phyloP scores from a whole-genome alignment of 2,797 vertebrate species.

The Otus scops region DNA sequence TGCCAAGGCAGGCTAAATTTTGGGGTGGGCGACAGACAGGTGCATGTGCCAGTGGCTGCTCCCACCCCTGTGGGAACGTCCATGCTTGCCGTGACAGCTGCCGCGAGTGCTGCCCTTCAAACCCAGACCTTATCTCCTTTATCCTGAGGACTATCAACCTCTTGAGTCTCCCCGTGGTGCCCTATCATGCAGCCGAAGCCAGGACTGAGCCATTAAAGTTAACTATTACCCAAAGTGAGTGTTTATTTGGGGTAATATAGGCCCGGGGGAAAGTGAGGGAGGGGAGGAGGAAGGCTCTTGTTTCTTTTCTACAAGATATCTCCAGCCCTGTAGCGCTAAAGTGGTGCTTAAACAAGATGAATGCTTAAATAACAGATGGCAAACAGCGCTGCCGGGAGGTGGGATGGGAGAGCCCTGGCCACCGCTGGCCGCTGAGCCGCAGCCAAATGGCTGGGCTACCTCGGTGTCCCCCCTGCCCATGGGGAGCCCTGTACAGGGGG shows the following conservation, averaged over 20 bases:
- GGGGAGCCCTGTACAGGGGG: not conserved
- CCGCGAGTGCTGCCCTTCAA: slow-evolving; percentile 24
- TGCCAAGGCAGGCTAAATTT: not conserved
- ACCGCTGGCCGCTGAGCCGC: accelerated
- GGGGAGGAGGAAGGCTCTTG: not conserved
- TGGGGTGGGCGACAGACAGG: not conserved
- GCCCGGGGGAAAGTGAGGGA: slow-evolving; percentile 38
- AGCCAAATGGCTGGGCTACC: accelerated
- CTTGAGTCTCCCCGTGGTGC: not conserved
- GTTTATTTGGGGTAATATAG: slow-evolving; percentile 68
- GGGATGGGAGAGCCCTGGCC: not conserved
- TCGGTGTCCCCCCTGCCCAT: no score
- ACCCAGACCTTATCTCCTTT: slow-evolving; percentile 7
- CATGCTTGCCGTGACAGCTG: not conserved
- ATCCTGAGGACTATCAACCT: not conserved
- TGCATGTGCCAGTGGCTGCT: not conserved
- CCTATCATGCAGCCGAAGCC: not conserved
- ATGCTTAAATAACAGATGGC: slow-evolving; percentile 17
- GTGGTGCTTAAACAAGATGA: slow-evolving; percentile 34
- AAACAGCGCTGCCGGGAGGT: not conserved
- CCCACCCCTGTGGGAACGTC: not conserved
- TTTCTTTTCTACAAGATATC: not conserved
- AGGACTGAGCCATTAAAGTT: slow-evolving; percentile 62
- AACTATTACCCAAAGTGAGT: slow-evolving; percentile 63
- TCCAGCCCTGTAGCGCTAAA: not conserved